Evolutionary conservation across 2,113 vertebrate genomes (phyloP).

Genomic region (Myrmecobius fasciatus): DNA sequence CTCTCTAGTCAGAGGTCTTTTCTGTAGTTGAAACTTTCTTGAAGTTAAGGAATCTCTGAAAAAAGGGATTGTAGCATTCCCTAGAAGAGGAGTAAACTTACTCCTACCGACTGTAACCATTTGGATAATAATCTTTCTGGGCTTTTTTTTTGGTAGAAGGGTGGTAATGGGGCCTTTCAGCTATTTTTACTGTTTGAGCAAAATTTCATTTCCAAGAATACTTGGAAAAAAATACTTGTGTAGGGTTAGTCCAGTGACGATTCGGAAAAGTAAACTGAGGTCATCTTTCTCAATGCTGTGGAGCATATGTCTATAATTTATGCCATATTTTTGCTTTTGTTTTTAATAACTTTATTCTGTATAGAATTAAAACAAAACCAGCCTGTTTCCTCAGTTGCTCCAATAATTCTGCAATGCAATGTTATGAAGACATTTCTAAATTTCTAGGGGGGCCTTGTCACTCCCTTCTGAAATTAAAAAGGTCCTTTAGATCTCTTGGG

Average conservation of each 20-base stretch:
- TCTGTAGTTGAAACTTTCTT: background rate
- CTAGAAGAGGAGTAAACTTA: background rate
- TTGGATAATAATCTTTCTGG: background rate
- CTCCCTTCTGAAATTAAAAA: conserved; percentile 40
- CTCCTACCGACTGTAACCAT: background rate
- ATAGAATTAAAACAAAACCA: background rate
- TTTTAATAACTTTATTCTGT: conserved; percentile 23
- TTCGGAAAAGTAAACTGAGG: conserved; percentile 1
- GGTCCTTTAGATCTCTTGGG: background rate
- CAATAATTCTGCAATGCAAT: background rate
- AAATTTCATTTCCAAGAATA: conserved; percentile 9
- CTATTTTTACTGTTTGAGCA: background rate
- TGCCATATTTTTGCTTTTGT: conserved; percentile 32
- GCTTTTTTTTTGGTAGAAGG: background rate
- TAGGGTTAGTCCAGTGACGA: background rate
- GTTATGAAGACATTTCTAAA: conserved; percentile 2
- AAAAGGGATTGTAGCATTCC: background rate
- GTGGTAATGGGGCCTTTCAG: background rate
- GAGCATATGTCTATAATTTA: background rate
- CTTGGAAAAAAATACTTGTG: background rate
- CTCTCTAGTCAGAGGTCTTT: background rate
- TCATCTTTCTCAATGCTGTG: background rate
- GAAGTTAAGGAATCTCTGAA: conserved; percentile 10
- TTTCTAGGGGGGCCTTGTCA: conserved; percentile 1
- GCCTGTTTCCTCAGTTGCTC: background rate